Conservation (phyloP, 2,797 vertebrate genomes). For the Poeciliopsis turneri region DNA sequence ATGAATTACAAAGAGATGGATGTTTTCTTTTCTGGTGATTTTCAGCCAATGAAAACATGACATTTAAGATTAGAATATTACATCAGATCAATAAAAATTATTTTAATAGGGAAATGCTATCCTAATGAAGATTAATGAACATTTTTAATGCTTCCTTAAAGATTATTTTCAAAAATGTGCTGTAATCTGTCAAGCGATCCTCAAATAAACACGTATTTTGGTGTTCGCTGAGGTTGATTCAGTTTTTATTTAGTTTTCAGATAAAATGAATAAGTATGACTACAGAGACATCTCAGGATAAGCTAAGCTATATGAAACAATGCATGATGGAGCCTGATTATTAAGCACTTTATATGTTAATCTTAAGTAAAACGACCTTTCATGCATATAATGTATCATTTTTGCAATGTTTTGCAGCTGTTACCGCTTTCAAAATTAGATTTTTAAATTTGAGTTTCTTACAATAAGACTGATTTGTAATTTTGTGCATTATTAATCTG, state of each 20-base stretch:
- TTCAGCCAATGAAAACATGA: background rate
- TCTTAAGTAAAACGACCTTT: too few relatives aligned
- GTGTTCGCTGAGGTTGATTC: too few relatives aligned
- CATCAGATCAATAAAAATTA: background rate
- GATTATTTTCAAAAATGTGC: too few relatives aligned
- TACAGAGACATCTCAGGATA: background rate
- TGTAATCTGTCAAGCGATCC: too few relatives aligned
- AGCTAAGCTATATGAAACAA: background rate
- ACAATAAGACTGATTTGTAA: background rate
- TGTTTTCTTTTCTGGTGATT: background rate
- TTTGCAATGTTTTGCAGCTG: background rate
- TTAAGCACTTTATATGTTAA: background rate
- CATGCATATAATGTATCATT: background rate
- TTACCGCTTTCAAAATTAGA: background rate
- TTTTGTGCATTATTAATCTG: background rate
- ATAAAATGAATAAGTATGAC: background rate
- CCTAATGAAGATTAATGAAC: too few relatives aligned
- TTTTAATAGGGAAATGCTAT: background rate
- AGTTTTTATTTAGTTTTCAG: too few relatives aligned
- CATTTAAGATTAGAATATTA: background rate
- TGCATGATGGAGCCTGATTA: background rate
- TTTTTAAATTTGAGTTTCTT: background rate
- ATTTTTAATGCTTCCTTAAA: too few relatives aligned
- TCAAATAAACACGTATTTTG: too few relatives aligned
- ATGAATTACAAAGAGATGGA: background rate